Conservation (phyloP, 1,140 invertebrate genomes). For the Drosophila truncata region DNA sequence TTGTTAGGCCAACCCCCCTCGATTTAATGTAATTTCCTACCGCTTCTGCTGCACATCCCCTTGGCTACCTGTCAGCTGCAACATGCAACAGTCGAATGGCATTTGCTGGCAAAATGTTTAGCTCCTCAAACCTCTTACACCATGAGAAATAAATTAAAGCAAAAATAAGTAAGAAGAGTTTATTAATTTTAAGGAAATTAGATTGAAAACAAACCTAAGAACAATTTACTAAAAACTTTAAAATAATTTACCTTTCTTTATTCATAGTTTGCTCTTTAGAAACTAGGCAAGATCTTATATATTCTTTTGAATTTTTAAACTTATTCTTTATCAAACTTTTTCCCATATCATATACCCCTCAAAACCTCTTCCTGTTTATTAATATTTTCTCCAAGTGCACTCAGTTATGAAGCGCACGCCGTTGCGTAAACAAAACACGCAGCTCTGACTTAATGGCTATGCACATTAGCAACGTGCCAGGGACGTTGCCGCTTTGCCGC, state of each 20-base stretch:
- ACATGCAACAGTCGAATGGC: constrained; percentile 60
- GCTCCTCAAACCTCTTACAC: constrained; percentile 7
- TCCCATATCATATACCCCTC: not conserved
- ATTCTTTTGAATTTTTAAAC: no score
- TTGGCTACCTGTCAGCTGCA: constrained; percentile 70
- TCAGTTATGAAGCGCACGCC: constrained; percentile 46
- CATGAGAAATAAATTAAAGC: not conserved
- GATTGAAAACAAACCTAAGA: no score
- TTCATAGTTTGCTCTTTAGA: not conserved
- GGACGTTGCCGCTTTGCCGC: constrained; percentile 31
- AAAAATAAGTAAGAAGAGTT: not conserved
- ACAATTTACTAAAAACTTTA: not conserved
- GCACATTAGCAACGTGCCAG: constrained; percentile 80
- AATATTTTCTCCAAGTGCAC: not conserved
- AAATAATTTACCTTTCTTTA: not conserved
- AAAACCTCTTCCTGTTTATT: fast-evolving
- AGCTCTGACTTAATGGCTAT: constrained; percentile 77
- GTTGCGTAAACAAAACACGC: constrained; percentile 84
- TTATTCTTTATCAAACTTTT: not conserved
- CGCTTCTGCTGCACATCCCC: constrained; percentile 14
- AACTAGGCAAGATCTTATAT: no score
- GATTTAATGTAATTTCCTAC: constrained; percentile 64
- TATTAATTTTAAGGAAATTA: not conserved
- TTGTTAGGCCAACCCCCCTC: constrained; percentile 53
- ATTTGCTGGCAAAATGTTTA: constrained; percentile 40